Evolutionary conservation across 2,797 vertebrate genomes (phyloP).

Genomic region (Cirrhinus mrigala): DNA sequence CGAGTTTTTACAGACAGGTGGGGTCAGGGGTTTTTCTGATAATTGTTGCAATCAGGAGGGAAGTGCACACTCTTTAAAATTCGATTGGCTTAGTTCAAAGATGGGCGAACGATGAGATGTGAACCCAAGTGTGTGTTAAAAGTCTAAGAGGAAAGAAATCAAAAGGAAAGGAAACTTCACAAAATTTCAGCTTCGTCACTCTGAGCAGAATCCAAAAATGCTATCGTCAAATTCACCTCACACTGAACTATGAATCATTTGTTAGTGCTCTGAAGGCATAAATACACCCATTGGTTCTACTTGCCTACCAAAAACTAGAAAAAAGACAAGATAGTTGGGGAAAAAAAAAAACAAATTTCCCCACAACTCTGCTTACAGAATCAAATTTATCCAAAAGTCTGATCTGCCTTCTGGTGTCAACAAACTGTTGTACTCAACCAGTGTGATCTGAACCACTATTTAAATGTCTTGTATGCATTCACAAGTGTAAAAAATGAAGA

Average conservation of each 20-base stretch:
- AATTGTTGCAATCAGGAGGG: conserved; percentile 26
- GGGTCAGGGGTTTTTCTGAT: conserved; percentile 1
- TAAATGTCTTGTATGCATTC: not conserved
- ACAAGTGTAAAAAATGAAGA: too few relatives aligned
- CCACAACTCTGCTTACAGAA: not conserved
- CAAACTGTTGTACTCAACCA: not conserved
- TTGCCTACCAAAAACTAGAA: conserved; percentile 22
- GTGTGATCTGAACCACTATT: not conserved
- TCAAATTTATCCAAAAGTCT: not conserved
- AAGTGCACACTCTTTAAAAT: not conserved
- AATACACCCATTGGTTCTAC: conserved; percentile 70
- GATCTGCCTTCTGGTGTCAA: not conserved
- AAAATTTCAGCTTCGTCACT: conserved; percentile 24
- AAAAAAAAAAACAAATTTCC: not conserved
- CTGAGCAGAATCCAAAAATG: not conserved
- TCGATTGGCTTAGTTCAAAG: conserved; percentile 2
- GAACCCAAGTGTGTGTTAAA: conserved; percentile 18
- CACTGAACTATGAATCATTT: conserved; percentile 69
- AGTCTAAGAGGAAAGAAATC: conserved; percentile 12
- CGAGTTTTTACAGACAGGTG: not conserved
- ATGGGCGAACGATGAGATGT: not conserved
- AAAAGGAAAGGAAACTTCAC: conserved; percentile 15
- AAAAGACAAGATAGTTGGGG: not conserved
- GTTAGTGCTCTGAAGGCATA: conserved; percentile 74
- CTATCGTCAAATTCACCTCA: conserved; percentile 27